Base-by-base conservation (phyloP, 2,113 vertebrate species). In the Phodopus roborovskii region DNA sequence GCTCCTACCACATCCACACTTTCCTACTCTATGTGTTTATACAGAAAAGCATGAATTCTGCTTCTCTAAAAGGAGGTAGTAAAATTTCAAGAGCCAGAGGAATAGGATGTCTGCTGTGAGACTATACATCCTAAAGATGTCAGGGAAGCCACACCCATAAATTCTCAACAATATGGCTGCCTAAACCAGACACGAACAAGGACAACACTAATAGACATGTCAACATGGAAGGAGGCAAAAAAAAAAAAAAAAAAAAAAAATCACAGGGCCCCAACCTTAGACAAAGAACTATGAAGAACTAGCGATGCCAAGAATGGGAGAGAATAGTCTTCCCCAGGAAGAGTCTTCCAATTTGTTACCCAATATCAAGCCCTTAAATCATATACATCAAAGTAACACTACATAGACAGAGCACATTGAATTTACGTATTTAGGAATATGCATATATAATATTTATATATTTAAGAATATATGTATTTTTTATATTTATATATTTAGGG, bases 1-100 rank as follows among this genome's bases (percentile, higher is more conserved):
- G 24, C 10, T 56, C 11, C n/a, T 15, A 7, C 6, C 24, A 22
- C 1, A 12, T 50, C 7, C 4, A 7, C 5, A 22, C 17, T 1
- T 42, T 17, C 39, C 3, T n/a, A n/a, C 5, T 45, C 79, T 13
- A 19, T 4, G 82, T 1, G 28, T 10, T 0, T 0, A 8, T 16
- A 26, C 33, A 58, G 22, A 19, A 24, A 74, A 19, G 16, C 2
- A 22, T 0, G 17, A 36, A 1, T 3, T 6, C 77, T 28, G 0
- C 24, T 62, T 42, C 56, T 42, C n/a, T 5, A 45, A 75, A 45
- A 74, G 73, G 22, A 74, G 22, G 11, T 39, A 45, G 5, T 20
- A 24, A 24, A 42, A 74, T 75, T 48, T 45, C 26, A 75, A 28
- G 74, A 75, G 74, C 74, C 42, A 75, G 42, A 48, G 74, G 74